Base-by-base conservation (phyloP, 2,113 vertebrate species). In the Macquaria ambigua region DNA sequence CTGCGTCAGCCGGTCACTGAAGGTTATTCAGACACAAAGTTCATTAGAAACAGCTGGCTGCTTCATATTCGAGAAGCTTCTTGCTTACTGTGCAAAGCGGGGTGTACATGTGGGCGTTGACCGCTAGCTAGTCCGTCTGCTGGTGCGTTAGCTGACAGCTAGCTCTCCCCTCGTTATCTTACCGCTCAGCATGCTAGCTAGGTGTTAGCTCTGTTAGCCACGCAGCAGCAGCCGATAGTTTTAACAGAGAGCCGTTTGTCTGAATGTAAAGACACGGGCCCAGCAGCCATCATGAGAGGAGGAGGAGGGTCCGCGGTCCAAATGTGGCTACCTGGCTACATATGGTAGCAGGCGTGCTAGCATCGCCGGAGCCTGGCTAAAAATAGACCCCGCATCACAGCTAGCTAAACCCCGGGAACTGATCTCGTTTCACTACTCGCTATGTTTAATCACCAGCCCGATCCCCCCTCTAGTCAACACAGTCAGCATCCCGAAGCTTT, bases 351-450 rank as follows among this genome's bases (percentile, higher is more conserved):
- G 85, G 82, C 84, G 88, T 83, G 92, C 94, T 95, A 79, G 90
- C 94, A 93, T 90, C 91, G 39, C 77, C 95, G 95, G 85, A 90
- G 86, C 62, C 59, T 7, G 31, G 93, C 97, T 98, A 98, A 97
- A 97, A 97, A 98, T 98, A 99, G 96, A 90, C 16, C 59, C 63
- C 39, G 79, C 85, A 89, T 87, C 89, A 90, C 46, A 66, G 73
- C 80, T 3, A 85, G 25, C 86, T 92, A 89, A 93, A 72, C 76
- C 72, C 69, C 67, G 72, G 74, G 83, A 84, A 91, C 67, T 56
- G 63, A 63, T 85, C 81, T 15, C 94, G 92, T 93, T 94, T 94
- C 87, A 87, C 92, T 93, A 92, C 94, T 90, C 62, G 90, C 92
- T 93, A 72, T 46, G 53, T 77, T 68, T 28, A 82, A 82, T 68